These are phyloP conservation scores for Andrena marginata DNA, from an alignment of 2,888 invertebrate species.

Conservation along the genomic window DNA sequence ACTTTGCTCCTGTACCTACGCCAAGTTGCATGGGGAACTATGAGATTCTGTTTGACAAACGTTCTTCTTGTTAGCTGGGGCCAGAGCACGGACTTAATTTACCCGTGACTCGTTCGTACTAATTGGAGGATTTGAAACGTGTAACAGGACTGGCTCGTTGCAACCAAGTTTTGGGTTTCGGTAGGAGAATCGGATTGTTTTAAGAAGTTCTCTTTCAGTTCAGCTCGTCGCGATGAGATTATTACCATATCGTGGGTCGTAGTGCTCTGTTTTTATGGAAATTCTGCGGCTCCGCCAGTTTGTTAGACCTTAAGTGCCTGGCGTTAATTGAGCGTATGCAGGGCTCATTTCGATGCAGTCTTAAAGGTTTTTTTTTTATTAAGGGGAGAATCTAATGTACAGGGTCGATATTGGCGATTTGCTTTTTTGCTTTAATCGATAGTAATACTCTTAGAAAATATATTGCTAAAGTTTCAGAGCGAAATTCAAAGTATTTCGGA, in stretches of 20 bases:
- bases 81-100: slow-evolving; percentile 24
- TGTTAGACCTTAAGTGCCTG: no score
- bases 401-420: no score
- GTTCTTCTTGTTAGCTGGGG: slow-evolving; percentile 4
- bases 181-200: neutral
- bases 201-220: neutral
- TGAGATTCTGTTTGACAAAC: slow-evolving; percentile 29
- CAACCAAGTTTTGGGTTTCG: neutral
- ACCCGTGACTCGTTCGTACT: slow-evolving; percentile 17
- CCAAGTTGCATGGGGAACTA: neutral
- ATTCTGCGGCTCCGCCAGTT: no score
- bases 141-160: neutral
- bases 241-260: neutral
- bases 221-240: neutral
- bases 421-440: no score
- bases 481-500: no score
- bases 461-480: no score
- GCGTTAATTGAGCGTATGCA: no score
- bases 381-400: no score
- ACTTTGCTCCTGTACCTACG: neutral
- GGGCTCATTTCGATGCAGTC: no score
- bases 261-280: neutral
- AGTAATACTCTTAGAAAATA: no score
- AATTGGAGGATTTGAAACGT: slow-evolving; percentile 28
- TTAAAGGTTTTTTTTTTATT: no score